Conservation (phyloP, 2,888 invertebrate genomes). For the Tetrapedia diversipes region DNA sequence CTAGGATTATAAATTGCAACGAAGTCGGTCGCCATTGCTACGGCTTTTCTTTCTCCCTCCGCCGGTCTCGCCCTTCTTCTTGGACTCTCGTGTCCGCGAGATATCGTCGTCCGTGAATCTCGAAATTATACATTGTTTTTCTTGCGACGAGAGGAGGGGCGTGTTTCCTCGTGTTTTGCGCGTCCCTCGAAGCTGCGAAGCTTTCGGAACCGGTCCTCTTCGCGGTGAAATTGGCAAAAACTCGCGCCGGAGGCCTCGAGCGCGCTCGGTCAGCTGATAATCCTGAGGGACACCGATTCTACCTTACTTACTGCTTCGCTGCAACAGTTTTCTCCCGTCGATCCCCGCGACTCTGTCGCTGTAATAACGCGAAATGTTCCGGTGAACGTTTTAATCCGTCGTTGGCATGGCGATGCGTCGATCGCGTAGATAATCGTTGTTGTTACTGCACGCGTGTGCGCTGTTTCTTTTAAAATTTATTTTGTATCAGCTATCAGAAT, state of each 20-base stretch:
- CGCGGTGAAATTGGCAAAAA: background rate
- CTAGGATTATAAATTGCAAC: conserved; percentile 38
- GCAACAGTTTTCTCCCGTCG: too few species aligned
- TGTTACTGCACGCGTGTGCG: too few species aligned
- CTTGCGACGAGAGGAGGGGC: conserved; percentile 12
- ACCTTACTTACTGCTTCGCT: background rate
- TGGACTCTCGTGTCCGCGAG: background rate
- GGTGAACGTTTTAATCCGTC: too few species aligned
- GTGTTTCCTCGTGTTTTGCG: conserved; percentile 26
- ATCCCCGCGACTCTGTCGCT: too few species aligned
- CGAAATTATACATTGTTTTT: conserved; percentile 44
- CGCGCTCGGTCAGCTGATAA: conserved; percentile 33
- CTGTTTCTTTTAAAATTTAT: too few species aligned
- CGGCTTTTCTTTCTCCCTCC: background rate
- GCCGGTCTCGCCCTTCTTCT: background rate
- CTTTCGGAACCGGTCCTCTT: conserved; percentile 40
- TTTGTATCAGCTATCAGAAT: too few species aligned
- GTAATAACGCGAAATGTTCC: too few species aligned
- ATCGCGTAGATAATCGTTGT: too few species aligned
- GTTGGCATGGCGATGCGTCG: too few species aligned
- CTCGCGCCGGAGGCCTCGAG: background rate
- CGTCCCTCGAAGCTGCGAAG: conserved; percentile 16
- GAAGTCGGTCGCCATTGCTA: conserved; percentile 4
- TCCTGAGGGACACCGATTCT: conserved; percentile 23
- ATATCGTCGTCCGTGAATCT: conserved; percentile 37